A percentile compares a stretch with the other conserved stretches of the same genome.
Conservation (phyloP, 2,113 vertebrate species). For the Poeciliopsis turrubarensis region DNA sequence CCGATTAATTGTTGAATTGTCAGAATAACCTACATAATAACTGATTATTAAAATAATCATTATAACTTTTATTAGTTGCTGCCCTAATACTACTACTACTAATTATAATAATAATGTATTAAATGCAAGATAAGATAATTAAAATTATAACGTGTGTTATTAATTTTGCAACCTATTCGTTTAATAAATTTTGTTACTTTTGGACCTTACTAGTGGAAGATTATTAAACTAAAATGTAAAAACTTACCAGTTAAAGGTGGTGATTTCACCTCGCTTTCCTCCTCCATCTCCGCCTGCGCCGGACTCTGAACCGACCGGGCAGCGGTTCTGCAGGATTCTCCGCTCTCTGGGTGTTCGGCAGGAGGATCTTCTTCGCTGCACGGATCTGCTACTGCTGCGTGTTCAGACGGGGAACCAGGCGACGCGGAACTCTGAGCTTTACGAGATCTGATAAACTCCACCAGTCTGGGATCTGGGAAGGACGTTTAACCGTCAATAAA, state of each 20-base stretch:
- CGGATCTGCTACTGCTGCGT: constrained; percentile 19
- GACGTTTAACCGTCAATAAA: constrained; percentile 22
- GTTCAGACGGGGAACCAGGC: constrained; percentile 48
- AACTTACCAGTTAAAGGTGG: constrained; percentile 77
- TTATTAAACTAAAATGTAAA: neutral
- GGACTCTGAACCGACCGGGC: constrained; percentile 27
- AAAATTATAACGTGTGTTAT: too few species aligned
- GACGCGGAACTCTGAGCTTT: constrained; percentile 55
- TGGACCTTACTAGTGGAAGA: neutral
- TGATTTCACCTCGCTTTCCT: constrained; percentile 47
- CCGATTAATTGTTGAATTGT: too few species aligned
- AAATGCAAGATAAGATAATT: too few species aligned
- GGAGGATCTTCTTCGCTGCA: constrained; percentile 18
- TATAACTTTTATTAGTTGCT: too few species aligned
- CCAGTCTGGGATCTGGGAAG: constrained; percentile 86
- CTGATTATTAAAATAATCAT: too few species aligned
- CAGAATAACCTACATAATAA: too few species aligned
- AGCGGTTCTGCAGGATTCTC: constrained; percentile 16
- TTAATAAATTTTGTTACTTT: neutral
- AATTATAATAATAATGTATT: too few species aligned
- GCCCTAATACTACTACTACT: too few species aligned
- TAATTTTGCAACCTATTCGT: neutral
- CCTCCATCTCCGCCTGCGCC: constrained; percentile 68
- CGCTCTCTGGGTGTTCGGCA: constrained; percentile 10
- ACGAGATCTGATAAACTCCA: constrained; percentile 88